Conservation (phyloP, 2,888 invertebrate genomes). For the Erpobdella octoculata region DNA sequence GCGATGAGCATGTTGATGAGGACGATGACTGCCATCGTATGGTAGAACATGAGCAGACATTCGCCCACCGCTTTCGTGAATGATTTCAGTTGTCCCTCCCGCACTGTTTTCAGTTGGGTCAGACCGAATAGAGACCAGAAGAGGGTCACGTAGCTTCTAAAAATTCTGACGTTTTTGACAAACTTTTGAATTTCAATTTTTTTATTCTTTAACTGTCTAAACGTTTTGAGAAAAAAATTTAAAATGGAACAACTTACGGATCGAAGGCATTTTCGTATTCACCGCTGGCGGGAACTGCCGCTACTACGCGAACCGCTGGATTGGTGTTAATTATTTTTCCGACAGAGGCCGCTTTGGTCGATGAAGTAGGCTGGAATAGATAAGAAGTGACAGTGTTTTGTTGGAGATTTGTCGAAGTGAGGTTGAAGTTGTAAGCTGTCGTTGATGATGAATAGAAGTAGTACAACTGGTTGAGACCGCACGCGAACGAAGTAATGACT, state of each 20-base stretch:
- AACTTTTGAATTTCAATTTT: neutral
- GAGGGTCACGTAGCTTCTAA: constrained; percentile 52
- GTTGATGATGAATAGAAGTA: constrained; percentile 52
- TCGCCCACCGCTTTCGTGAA: constrained; percentile 53
- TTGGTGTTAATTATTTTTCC: too few relatives aligned
- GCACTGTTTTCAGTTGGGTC: constrained; percentile 50
- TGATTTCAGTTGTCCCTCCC: constrained; percentile 45
- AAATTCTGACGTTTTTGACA: constrained; percentile 44
- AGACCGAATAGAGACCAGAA: constrained; percentile 55
- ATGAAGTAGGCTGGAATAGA: constrained; percentile 1
- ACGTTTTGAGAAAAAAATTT: neutral
- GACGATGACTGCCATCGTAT: constrained; percentile 54
- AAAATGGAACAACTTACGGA: constrained; percentile 38
- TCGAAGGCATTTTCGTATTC: constrained; percentile 38
- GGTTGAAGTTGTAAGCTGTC: neutral
- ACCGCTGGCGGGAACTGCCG: constrained; percentile 21
- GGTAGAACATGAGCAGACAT: constrained; percentile 53
- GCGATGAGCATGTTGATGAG: constrained; percentile 56
- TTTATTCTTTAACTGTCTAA: neutral
- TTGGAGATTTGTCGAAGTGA: neutral
- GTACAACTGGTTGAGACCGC: constrained; percentile 66
- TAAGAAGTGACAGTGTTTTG: neutral
- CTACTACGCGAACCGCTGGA: too few relatives aligned
- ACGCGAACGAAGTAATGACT: constrained; percentile 55
- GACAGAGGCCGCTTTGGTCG: constrained; percentile 23